Conservation (phyloP, 2,888 invertebrate species). For the Dastarcus helophoroides region DNA sequence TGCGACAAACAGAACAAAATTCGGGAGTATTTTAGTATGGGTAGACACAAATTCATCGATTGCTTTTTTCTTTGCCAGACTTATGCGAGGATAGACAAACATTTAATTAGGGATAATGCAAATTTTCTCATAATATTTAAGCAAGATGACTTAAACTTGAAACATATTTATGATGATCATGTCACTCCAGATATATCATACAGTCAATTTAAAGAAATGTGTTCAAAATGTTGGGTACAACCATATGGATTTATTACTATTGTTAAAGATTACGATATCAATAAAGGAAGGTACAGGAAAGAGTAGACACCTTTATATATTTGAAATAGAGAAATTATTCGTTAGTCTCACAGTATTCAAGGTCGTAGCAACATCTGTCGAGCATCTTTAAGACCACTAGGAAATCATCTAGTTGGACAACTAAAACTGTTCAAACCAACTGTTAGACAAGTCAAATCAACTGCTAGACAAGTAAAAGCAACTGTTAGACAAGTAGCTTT, state of each 20-base stretch:
- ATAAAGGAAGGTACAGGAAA: slow-evolving; percentile 5
- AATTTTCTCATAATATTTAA: slow-evolving; percentile 6
- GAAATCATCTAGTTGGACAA: too few species aligned
- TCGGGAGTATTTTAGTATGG: too few species aligned
- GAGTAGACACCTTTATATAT: too few species aligned
- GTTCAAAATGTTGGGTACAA: slow-evolving; percentile 3
- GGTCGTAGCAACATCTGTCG: too few species aligned
- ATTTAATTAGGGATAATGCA: slow-evolving; percentile 8
- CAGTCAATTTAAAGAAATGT: slow-evolving; percentile 5
- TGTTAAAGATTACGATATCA: slow-evolving; percentile 5
- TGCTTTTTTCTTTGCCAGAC: slow-evolving; percentile 13
- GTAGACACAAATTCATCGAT: slow-evolving; percentile 23
- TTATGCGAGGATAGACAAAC: slow-evolving; percentile 4
- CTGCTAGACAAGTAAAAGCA: too few species aligned
- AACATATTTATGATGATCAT: slow-evolving; percentile 8
- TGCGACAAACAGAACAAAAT: slow-evolving; percentile 24
- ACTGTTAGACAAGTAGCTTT: too few species aligned
- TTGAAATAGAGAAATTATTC: too few species aligned
- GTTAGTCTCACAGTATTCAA: too few species aligned
- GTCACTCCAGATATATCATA: slow-evolving; percentile 7
- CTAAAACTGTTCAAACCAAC: too few species aligned
- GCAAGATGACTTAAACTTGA: slow-evolving; percentile 8
- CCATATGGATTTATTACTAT: slow-evolving; percentile 5
- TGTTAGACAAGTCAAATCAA: too few species aligned
- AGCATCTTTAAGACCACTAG: too few species aligned